Percentiles rank a stretch among this genome's conserved stretches.
These are phyloP conservation scores for Eurytoma adleriae DNA, from an alignment of 2,888 invertebrate genomes.

Conservation along the genomic window DNA sequence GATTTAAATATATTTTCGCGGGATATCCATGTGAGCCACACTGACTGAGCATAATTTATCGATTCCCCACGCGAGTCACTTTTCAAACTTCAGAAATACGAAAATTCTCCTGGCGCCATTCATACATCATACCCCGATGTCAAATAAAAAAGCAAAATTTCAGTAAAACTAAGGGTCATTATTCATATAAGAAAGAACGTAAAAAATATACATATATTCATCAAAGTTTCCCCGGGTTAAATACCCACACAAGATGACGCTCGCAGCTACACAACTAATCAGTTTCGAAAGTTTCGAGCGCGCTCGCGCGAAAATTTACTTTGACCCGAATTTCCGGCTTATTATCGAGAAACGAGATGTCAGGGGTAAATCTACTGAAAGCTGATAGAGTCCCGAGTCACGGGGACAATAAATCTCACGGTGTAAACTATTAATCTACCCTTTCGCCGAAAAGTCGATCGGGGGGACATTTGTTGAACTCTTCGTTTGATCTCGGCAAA, in stretches of 20 bases:
- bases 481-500: no score
- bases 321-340: conserved; percentile 38
- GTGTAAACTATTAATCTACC: background rate
- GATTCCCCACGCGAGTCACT: no score
- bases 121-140: background rate
- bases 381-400: background rate
- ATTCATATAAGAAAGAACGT: background rate
- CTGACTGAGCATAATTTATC: no score
- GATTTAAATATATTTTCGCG: no score
- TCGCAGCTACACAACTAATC: conserved; percentile 14
- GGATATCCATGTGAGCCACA: no score
- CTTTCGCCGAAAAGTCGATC: background rate
- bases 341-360: conserved; percentile 28
- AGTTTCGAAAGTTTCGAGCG: conserved; percentile 25
- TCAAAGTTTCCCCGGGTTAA: conserved; percentile 26
- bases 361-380: conserved; percentile 14
- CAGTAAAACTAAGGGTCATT: conserved; percentile 5
- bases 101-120: no score
- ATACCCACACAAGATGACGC: conserved; percentile 6
- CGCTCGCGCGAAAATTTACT: conserved; percentile 13
- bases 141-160: background rate
- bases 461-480: no score
- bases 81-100: no score
- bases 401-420: conserved; percentile 1
- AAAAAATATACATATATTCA: conserved; percentile 16